phyloP scores from a whole-genome alignment of 2,888 invertebrate species.

The Cosmia pyralina region DNA sequence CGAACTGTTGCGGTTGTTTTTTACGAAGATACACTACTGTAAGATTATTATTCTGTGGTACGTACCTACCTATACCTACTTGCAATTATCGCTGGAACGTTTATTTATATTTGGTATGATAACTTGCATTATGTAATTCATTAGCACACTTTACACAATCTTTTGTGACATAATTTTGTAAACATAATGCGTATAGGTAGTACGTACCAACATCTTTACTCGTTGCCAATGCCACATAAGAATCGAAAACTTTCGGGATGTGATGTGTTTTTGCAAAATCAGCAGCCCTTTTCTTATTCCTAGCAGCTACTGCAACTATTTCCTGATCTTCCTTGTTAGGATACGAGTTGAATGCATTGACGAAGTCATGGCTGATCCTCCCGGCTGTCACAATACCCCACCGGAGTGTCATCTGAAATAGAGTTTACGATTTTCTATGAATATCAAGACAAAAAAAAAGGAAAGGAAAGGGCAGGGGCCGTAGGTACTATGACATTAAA shows the following conservation, averaged over 20 bases:
- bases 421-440: neutral
- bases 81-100: constrained; percentile 17
- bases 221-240: constrained; percentile 93
- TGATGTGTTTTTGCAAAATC: constrained; percentile 93
- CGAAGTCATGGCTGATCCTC: constrained; percentile 95
- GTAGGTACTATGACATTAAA: no score
- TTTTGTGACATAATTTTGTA: constrained; percentile 4
- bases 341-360: constrained; percentile 91
- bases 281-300: constrained; percentile 92
- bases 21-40: no score
- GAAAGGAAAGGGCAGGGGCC: no score
- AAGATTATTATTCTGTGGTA: no score
- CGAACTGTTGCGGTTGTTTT: no score
- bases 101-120: neutral
- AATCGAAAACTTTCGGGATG: constrained; percentile 92
- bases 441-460: neutral
- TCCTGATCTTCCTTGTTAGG: constrained; percentile 92
- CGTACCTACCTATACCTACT: neutral
- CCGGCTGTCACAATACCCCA: constrained; percentile 97
- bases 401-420: constrained; percentile 87
- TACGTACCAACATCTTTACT: constrained; percentile 79
- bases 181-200: neutral
- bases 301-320: constrained; percentile 94
- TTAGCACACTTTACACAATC: constrained; percentile 28
- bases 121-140: constrained; percentile 19